Evolutionary conservation across 2,888 invertebrate species (phyloP), one percentile per base, ranked within the genome.

Genomic region (Calephelis perditalis): DNA sequence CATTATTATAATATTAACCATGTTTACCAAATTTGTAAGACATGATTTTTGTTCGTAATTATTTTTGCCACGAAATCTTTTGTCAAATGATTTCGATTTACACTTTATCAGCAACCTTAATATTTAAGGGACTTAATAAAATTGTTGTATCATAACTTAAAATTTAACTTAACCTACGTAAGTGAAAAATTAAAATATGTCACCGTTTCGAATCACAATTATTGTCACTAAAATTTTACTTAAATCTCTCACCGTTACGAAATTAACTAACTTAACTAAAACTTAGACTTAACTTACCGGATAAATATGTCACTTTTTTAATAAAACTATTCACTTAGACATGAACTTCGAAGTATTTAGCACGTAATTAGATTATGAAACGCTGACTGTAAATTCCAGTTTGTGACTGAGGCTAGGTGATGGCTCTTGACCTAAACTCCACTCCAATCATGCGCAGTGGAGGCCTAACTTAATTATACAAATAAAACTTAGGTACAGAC

Each of bases 391-490:
- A 67, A 73, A 73, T 73, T 71, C 72, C 68, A 66, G 63, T 60
- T 63, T 67, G 58, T 67, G 74, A 74, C 72, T 73, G 71, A 60
- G 52, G 65, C 46, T 45, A 54, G 69, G 67, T 67, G 67, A 67
- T 68, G 68, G 67, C 70, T 67, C 70, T 73, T 68, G 71, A 73
- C 69, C 71, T 68, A 71, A 72, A 70, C 82, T 82, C 69, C 63
- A 77, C 68, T 74, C 69, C 63, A 75, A 68, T 75, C 83, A 84
- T 85, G 84, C 84, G 84, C 84, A 75, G 66, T 79, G 64, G 69
- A 59, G 74, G 62, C 61, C 63, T 69, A 68, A 69, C 69, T 68
- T 68, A 69, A 68, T 67, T 69, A 73, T 75, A 74, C 72, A 71
- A 61, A 62, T 70, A 63, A 55, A 65, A 66, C 57, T 63, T 57